A percentile compares a stretch with the other conserved stretches of the same genome.
These are phyloP conservation scores for Zenarchopterus dispar DNA, from an alignment of 2,797 vertebrate species.

Conservation along the genomic window DNA sequence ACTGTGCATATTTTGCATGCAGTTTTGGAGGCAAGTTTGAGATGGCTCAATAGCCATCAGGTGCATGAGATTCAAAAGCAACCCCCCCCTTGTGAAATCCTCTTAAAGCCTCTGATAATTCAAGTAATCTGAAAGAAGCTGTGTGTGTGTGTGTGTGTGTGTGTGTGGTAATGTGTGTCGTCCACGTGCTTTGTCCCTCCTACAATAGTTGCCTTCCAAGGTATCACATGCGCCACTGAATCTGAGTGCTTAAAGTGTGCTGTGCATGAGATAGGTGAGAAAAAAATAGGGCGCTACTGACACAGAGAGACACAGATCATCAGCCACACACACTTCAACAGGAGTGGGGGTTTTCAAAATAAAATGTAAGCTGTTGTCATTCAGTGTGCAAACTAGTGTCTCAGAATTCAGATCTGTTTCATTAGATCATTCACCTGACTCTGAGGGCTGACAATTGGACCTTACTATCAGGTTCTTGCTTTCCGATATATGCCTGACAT, in stretches of 20 bases:
- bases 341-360: not conserved
- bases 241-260: slow-evolving; percentile 31
- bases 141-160: slow-evolving; percentile 32
- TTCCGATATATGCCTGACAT: too few relatives aligned
- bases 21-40: slow-evolving; percentile 46
- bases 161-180: slow-evolving; percentile 28
- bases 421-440: not conserved
- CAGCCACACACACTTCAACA: not conserved
- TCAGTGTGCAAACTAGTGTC: too few relatives aligned
- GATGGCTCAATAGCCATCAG: slow-evolving; percentile 73
- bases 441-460: not conserved
- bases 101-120: slow-evolving; percentile 73
- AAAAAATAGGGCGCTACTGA: slow-evolving; percentile 2
- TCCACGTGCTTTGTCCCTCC: slow-evolving; percentile 59
- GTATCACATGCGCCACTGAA: slow-evolving; percentile 47
- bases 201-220: slow-evolving; percentile 44
- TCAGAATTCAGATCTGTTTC: not conserved
- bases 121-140: slow-evolving; percentile 68
- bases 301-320: not conserved
- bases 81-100: slow-evolving; percentile 67
- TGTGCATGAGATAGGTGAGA: slow-evolving; percentile 10
- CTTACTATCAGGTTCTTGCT: not conserved
- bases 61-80: slow-evolving; percentile 66
- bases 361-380: not conserved
- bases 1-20: slow-evolving; percentile 20